These are phyloP conservation scores for Rapana venosa DNA, from an alignment of 2,888 invertebrate genomes.

Conservation along the genomic window DNA sequence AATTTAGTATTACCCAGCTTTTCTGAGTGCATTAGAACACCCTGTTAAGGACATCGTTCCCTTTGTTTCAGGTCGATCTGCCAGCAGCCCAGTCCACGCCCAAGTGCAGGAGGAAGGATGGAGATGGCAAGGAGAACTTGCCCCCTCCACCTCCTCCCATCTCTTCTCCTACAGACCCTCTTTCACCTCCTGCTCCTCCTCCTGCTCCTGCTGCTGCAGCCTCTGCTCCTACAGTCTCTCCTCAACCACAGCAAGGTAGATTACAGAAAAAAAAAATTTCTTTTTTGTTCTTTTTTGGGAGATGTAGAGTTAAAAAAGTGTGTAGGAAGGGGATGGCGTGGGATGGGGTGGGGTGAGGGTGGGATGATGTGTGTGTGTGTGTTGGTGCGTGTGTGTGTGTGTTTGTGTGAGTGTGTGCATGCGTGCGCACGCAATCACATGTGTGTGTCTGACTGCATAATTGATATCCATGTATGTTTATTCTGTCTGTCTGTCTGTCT, in stretches of 20 bases:
- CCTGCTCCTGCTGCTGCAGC: not conserved
- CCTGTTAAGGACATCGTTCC: not conserved
- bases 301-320: no score
- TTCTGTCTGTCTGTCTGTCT: not conserved
- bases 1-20: no score
- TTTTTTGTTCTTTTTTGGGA: no score
- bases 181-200: no score
- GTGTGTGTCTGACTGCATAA: no score
- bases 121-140: not conserved
- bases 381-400: not conserved
- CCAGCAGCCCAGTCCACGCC: conserved; percentile 15
- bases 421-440: no score
- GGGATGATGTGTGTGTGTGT: not conserved
- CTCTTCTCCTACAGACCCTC: not conserved
- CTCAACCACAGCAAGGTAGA: no score
- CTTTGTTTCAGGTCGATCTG: not conserved
- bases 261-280: no score
- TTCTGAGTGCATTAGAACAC: no score
- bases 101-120: not conserved
- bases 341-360: no score
- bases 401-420: no score
- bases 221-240: not conserved
- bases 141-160: not conserved
- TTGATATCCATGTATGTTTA: not conserved
- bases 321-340: no score